Conservation (phyloP, 1,140 invertebrate genomes). For the Gonatopus flavifemur region DNA sequence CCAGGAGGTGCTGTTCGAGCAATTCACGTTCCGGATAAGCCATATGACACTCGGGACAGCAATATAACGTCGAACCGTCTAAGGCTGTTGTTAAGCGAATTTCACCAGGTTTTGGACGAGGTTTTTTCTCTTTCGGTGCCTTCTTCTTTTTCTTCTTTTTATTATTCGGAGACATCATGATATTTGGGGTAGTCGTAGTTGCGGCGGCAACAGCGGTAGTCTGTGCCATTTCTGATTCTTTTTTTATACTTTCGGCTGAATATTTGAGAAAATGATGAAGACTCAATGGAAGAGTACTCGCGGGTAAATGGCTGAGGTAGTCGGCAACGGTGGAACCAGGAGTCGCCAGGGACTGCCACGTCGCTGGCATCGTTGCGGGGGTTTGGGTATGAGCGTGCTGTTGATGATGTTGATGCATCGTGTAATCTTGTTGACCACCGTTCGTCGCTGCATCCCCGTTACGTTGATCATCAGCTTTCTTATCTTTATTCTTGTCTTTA, state of each 20-base stretch:
- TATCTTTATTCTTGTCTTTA: constrained; percentile 55
- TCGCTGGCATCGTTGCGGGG: constrained; percentile 57
- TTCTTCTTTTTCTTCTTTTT: constrained; percentile 86
- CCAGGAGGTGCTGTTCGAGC: constrained; percentile 77
- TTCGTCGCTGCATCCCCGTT: constrained; percentile 44
- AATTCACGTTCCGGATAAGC: constrained; percentile 80
- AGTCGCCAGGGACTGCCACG: constrained; percentile 75
- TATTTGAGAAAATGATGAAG: constrained; percentile 84
- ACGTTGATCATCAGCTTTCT: constrained; percentile 47
- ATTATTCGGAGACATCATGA: constrained; percentile 58
- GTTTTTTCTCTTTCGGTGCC: constrained; percentile 75
- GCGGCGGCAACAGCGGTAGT: constrained; percentile 61
- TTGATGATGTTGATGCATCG: constrained; percentile 56
- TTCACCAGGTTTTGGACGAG: constrained; percentile 78
- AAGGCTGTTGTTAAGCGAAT: constrained; percentile 78
- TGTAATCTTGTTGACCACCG: constrained; percentile 51
- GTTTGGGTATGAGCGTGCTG: constrained; percentile 58
- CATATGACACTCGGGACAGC: constrained; percentile 85
- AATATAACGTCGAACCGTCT: constrained; percentile 80
- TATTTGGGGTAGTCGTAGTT: constrained; percentile 56
- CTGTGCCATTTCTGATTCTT: constrained; percentile 67
- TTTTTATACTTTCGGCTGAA: constrained; percentile 75
- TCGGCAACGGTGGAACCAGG: constrained; percentile 78
- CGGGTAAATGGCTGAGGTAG: constrained; percentile 75
- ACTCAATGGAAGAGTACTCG: constrained; percentile 74